These are phyloP conservation scores for Drosophila seclusa DNA, from an alignment of 2,888 invertebrate species.

Conservation along the genomic window DNA sequence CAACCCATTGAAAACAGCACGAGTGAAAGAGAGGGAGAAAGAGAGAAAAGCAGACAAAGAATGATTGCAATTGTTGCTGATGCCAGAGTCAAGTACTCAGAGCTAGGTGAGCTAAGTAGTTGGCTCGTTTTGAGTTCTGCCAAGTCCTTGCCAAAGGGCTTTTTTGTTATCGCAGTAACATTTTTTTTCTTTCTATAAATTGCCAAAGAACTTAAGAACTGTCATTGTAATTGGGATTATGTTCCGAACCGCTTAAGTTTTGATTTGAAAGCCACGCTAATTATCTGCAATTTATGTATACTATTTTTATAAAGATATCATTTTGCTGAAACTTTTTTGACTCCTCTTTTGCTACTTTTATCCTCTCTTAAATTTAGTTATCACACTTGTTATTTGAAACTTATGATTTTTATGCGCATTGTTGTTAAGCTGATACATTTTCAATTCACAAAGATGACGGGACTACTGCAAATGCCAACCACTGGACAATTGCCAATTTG, in stretches of 20 bases:
- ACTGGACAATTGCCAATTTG: slow-evolving; percentile 31
- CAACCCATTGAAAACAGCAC: slow-evolving; percentile 27
- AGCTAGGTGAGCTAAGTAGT: slow-evolving; percentile 35
- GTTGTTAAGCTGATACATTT: not conserved
- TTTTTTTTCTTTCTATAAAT: slow-evolving; percentile 6
- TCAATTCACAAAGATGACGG: not conserved
- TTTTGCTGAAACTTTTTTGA: not conserved
- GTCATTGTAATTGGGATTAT: slow-evolving; percentile 22
- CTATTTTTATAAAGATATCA: not conserved
- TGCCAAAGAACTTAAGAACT: slow-evolving; percentile 6
- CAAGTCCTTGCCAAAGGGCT: slow-evolving; percentile 39
- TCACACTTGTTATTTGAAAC: not conserved
- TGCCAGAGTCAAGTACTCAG: slow-evolving; percentile 43
- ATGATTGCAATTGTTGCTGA: slow-evolving; percentile 54
- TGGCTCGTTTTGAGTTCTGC: slow-evolving; percentile 19
- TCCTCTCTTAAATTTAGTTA: not conserved
- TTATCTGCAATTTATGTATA: not conserved
- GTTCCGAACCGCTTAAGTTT: not conserved
- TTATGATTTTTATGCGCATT: not conserved
- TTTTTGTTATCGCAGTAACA: slow-evolving; percentile 6
- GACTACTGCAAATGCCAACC: not conserved
- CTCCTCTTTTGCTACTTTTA: not conserved
- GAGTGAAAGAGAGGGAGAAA: not conserved
- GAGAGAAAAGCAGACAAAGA: slow-evolving; percentile 5
- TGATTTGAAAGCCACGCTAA: not conserved